Evolutionary conservation across 2,113 vertebrate species (phyloP), one percentile per base, ranked within the genome.

Genomic region (Lasiurus borealis): DNA sequence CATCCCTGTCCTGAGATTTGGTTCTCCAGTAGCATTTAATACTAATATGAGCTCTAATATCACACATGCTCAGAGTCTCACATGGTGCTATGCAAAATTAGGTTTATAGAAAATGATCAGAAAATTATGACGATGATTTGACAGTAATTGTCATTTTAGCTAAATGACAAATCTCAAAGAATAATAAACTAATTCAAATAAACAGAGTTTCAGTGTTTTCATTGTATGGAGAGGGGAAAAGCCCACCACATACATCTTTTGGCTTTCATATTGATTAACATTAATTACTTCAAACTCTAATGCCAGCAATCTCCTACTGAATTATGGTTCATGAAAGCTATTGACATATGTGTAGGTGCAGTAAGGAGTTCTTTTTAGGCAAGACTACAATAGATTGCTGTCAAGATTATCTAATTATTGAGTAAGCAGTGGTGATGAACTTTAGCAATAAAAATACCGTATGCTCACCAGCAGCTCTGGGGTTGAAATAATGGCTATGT

Each of bases 321-420:
- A 93, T 95, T 96, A 96, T 77, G 73, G 88, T 36, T 95, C 94
- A 76, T 95, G 95, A 97, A 97, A 84, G 92, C 75, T 95, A 97
- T 96, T 85, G 97, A 91, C 80, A 46, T 72, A 57, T 77, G 52
- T 81, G 78, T 64, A 44, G 46, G 75, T 52, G 78, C 73, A 93
- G 25, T 86, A 62, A 84, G 75, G 57, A 82, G 90, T 89, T 44
- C 59, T 96, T 81, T 66, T 12, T 68, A 85, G 88, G 82, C 52
- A 84, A 25, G 64, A 57, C 95, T 90, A 69, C 78, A 66, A 44
- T 72, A 91, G 84, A 95, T 50, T 78, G n/a, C 92, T 88, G 6
- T 69, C 44, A 83, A 95, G 78, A 85, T 96, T 89, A 86, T 95
- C 95, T 96, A 93, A 95, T 96, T 93, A 96, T 76, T 96, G 90